Base-by-base conservation (phyloP, 2,797 vertebrate genomes). In the Nannoperca australis region DNA sequence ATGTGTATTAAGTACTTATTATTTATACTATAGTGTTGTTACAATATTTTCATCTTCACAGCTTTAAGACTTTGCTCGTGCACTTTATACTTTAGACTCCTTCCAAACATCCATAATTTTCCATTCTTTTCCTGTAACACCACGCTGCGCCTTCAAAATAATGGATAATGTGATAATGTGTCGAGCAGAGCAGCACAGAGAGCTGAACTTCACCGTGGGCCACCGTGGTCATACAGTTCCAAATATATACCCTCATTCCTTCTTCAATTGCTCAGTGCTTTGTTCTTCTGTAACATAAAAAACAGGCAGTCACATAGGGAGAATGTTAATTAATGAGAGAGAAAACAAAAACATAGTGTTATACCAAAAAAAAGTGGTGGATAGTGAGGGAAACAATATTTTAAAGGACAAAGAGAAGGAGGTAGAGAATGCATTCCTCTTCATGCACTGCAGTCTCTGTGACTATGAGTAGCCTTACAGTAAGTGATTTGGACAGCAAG, bases 401-500 rank as follows among this genome's bases (percentile, higher is more conserved):
- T 77, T 51, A 75, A 78, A 82, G 77, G 54, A 78, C 60, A 82
- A 85, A 85, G 66, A 74, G 53, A 73, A 75, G 55, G 49, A 72
- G 66, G 68, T 8, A 36, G 30, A 69, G 24, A 81, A 50, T 50
- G 55, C 75, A 58, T 74, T 82, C 45, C n/a, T 81, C 69, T 78
- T 84, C 55, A 72, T 80, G 77, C 73, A 15, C 58, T 34, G 47
- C 17, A 18, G 72, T 79, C 64, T 78, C 40, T 0, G 53, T 85
- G 82, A 85, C 81, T 67, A 83, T 82, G 84, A 85, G 71, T 51
- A 69, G 81, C 71, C 81, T 75, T 81, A 70, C 59, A 63, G 77
- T 87, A 91, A 94, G 82, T 61, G 80, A 82, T 90, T 56, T 85
- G 73, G 92, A 92, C 91, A 87, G 83, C 79, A 74, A 86, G 85